These are phyloP conservation scores for Colistium nudipinnis DNA, from an alignment of 2,113 vertebrate genomes.

Conservation along the genomic window DNA sequence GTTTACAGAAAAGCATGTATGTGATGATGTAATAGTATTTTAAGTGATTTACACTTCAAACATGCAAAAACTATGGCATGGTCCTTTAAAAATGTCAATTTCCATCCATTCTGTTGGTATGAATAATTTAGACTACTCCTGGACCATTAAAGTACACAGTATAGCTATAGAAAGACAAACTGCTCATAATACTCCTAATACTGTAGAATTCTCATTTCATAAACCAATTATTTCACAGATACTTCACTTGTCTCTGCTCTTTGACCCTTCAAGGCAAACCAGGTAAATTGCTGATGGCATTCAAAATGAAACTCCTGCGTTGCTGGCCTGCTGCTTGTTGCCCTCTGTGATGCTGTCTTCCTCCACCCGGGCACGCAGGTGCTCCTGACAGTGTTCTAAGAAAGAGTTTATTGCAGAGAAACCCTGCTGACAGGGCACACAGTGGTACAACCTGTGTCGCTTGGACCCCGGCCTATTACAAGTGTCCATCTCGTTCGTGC, in stretches of 20 bases:
- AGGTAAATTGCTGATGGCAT: constrained; percentile 10
- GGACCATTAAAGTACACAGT: neutral
- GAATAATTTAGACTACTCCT: neutral
- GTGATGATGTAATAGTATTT: too few relatives aligned
- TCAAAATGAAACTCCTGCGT: constrained; percentile 42
- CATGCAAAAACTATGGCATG: constrained; percentile 2
- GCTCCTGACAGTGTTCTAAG: constrained; percentile 80
- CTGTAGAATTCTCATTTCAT: constrained; percentile 24
- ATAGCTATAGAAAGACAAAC: neutral
- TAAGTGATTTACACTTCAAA: too few relatives aligned
- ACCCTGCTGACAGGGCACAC: constrained; percentile 76
- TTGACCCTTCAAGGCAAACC: constrained; percentile 14
- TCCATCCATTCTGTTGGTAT: neutral
- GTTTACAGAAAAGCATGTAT: too few relatives aligned
- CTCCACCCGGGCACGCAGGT: constrained; percentile 67
- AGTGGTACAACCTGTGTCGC: constrained; percentile 76
- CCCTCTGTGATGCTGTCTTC: constrained; percentile 54
- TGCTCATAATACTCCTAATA: too few relatives aligned
- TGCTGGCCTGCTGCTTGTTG: constrained; percentile 16
- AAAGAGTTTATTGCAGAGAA: constrained; percentile 74
- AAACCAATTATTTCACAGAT: constrained; percentile 7
- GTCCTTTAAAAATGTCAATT: neutral
- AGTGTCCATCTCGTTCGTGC: constrained; percentile 63
- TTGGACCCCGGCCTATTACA: constrained; percentile 43
- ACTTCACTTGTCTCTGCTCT: neutral